A percentile compares a stretch with the other conserved stretches of the same genome.
Conservation (phyloP, 2,113 vertebrate species). For the Perccottus glenii region DNA sequence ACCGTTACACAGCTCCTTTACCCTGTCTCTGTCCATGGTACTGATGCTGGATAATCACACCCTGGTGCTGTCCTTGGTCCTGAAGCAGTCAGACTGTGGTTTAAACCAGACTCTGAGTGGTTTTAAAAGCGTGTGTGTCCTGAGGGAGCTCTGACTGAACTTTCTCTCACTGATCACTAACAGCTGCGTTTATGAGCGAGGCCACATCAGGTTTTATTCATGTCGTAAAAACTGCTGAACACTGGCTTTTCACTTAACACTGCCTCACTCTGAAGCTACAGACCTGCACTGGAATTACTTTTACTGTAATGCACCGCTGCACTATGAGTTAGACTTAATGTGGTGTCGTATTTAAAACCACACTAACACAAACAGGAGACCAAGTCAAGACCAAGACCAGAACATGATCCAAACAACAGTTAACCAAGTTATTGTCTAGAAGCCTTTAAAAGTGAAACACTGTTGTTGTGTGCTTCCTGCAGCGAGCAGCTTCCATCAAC, state of each 20-base stretch:
- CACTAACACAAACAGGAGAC: too few species aligned
- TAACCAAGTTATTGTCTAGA: too few species aligned
- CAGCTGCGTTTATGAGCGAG: background rate
- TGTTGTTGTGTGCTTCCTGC: too few species aligned
- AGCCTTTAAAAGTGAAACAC: too few species aligned
- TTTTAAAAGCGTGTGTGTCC: background rate
- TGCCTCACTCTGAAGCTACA: slow-evolving; percentile 5
- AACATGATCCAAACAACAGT: too few species aligned
- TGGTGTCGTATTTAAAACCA: too few species aligned
- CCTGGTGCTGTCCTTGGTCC: slow-evolving; percentile 52
- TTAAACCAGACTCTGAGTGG: background rate
- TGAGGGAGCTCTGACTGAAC: background rate
- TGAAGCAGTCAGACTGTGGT: slow-evolving; percentile 33
- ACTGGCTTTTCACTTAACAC: slow-evolving; percentile 9
- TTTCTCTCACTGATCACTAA: background rate
- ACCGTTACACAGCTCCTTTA: too few species aligned
- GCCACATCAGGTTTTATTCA: slow-evolving; percentile 12
- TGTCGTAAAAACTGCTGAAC: slow-evolving; percentile 9
- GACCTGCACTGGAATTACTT: background rate
- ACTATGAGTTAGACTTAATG: too few species aligned
- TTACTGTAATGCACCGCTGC: too few species aligned
- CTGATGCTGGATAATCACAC: background rate
- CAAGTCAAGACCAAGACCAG: too few species aligned
- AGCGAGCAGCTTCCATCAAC: too few species aligned
- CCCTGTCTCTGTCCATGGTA: background rate